Evolutionary conservation across 2,797 vertebrate genomes (phyloP).

Genomic region (Pyrocephalus nanus): DNA sequence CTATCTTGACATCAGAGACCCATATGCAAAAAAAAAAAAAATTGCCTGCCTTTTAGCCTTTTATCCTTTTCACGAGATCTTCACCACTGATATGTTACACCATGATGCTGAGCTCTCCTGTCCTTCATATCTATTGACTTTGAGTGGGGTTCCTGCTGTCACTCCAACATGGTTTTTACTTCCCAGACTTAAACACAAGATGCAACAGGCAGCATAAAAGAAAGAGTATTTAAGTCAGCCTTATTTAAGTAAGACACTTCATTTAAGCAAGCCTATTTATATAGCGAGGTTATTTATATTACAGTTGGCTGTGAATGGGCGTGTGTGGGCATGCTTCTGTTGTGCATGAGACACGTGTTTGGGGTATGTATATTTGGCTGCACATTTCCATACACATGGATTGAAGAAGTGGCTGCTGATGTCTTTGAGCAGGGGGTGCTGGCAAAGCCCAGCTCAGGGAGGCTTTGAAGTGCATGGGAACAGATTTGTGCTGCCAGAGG

Average conservation of each 20-base stretch:
- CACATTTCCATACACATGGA: background rate
- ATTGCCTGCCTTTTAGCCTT: background rate
- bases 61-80: background rate
- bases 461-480: background rate
- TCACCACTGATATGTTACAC: background rate
- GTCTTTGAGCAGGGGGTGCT: background rate
- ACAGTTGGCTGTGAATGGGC: background rate
- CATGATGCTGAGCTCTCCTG: background rate
- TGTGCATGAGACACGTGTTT: background rate
- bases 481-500: background rate
- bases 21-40: fast-evolving
- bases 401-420: background rate
- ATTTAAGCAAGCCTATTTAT: constrained; percentile 47
- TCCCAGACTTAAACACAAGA: background rate
- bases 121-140: background rate
- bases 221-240: background rate
- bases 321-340: constrained; percentile 18
- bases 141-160: background rate
- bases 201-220: background rate
- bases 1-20: background rate
- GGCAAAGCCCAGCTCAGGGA: background rate
- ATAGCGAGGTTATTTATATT: background rate
- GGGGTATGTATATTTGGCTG: constrained; percentile 15
- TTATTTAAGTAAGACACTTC: constrained; percentile 41
- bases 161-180: background rate